Evolutionary conservation across 1,140 invertebrate species (phyloP).

Genomic region (Lepidurus couesii): DNA sequence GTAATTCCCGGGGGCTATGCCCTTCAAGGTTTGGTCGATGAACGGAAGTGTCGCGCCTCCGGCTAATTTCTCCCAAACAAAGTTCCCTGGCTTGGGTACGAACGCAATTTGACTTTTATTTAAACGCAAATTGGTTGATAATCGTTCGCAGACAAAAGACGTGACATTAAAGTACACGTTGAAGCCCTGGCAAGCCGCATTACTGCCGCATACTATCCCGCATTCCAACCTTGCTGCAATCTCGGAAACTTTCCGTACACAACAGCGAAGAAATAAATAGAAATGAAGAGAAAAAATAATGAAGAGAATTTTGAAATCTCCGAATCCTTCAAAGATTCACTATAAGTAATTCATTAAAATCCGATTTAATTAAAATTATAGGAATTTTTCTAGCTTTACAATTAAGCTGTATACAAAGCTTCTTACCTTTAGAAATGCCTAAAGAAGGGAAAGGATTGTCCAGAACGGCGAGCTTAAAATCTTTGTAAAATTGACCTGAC

Average conservation of each 20-base stretch:
- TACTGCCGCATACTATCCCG: neutral
- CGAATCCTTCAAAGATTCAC: neutral
- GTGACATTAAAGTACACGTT: neutral
- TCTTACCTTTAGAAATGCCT: neutral
- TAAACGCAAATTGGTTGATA: neutral
- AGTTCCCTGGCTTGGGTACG: neutral
- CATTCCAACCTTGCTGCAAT: neutral
- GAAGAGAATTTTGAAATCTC: neutral
- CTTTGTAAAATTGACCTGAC: neutral
- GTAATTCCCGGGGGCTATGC: neutral
- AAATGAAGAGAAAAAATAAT: neutral
- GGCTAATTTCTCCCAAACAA: neutral
- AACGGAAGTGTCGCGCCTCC: neutral
- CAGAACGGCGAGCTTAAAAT: neutral
- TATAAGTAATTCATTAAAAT: neutral
- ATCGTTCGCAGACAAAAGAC: neutral
- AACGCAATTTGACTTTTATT: neutral
- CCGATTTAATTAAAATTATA: neutral
- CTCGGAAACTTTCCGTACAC: neutral
- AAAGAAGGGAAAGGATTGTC: neutral
- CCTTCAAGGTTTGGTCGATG: neutral
- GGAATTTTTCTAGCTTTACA: neutral
- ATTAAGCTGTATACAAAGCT: neutral
- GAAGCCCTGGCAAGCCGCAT: neutral
- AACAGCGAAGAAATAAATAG: neutral